These are phyloP conservation scores for Scaptodrosophila latifasciaeformis DNA, from an alignment of 2,888 invertebrate genomes.

Conservation along the genomic window DNA sequence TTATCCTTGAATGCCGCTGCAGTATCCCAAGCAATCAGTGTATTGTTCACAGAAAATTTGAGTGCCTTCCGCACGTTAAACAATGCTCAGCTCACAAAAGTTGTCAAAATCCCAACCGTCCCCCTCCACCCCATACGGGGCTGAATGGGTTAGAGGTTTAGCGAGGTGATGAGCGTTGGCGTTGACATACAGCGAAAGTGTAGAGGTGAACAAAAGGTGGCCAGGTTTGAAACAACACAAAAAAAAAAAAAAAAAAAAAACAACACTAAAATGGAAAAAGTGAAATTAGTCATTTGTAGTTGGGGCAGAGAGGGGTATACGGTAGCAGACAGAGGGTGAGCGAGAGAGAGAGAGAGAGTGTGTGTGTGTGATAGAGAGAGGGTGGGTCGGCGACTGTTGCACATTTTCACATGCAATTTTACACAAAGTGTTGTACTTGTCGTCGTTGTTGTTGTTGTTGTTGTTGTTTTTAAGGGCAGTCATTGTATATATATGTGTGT, in stretches of 20 bases:
- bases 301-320: background rate
- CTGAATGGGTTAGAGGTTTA: no score
- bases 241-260: constrained; percentile 9
- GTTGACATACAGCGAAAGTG: background rate
- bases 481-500: no score
- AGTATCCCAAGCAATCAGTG: no score
- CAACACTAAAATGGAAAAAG: constrained; percentile 13
- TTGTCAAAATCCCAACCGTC: no score
- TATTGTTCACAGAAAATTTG: no score
- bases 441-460: background rate
- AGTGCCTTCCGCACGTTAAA: no score
- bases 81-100: no score
- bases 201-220: background rate
- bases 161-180: no score
- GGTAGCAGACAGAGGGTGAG: constrained; percentile 22
- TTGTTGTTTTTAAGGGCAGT: no score
- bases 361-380: background rate
- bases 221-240: background rate
- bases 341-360: constrained; percentile 2
- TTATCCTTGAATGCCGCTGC: no score
- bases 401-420: constrained; percentile 51
- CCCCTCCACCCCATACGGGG: no score
- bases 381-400: constrained; percentile 45
- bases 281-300: constrained; percentile 46
- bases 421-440: background rate